Conservation (phyloP, 2,113 vertebrate species). For the Melanotaenia duboulayi region DNA sequence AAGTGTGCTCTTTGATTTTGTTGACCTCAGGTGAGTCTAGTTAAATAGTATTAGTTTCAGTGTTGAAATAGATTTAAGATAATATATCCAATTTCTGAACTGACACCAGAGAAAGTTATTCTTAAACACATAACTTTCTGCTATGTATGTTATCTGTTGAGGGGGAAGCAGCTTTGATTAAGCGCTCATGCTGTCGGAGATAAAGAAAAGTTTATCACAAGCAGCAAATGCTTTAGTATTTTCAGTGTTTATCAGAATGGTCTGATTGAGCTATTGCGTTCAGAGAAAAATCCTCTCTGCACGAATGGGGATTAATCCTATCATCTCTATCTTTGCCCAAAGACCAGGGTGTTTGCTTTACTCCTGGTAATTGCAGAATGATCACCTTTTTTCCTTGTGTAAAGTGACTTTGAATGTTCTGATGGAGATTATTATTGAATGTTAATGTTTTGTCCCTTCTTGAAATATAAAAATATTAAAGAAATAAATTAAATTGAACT, state of each 20-base stretch:
- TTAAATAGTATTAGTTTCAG: conserved; percentile 56
- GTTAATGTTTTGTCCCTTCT: conserved; percentile 18
- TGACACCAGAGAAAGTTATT: conserved; percentile 40
- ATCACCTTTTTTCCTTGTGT: conserved; percentile 51
- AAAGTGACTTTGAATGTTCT: conserved; percentile 52
- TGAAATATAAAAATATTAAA: conserved; percentile 23
- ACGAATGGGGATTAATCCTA: conserved; percentile 61
- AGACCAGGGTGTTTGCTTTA: conserved; percentile 54
- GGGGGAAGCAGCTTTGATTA: conserved; percentile 52
- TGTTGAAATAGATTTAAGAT: conserved; percentile 60
- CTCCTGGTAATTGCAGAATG: conserved; percentile 53
- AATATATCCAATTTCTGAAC: conserved; percentile 56
- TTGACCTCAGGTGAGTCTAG: conserved; percentile 59
- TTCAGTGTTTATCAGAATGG: conserved; percentile 62
- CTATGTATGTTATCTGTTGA: conserved; percentile 46
- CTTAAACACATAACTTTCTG: conserved; percentile 47
- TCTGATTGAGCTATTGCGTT: conserved; percentile 58
- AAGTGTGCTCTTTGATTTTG: conserved; percentile 65
- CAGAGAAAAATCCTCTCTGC: conserved; percentile 48
- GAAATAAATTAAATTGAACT: conserved; percentile 15
- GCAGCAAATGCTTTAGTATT: conserved; percentile 51
- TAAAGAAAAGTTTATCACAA: conserved; percentile 69
- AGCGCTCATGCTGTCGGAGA: conserved; percentile 49
- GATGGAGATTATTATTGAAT: conserved; percentile 29
- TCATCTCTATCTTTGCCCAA: conserved; percentile 58